Evolutionary conservation across 2,888 invertebrate genomes (phyloP), one percentile per base, ranked within the genome.

Genomic region (Argyresthia goedartella): DNA sequence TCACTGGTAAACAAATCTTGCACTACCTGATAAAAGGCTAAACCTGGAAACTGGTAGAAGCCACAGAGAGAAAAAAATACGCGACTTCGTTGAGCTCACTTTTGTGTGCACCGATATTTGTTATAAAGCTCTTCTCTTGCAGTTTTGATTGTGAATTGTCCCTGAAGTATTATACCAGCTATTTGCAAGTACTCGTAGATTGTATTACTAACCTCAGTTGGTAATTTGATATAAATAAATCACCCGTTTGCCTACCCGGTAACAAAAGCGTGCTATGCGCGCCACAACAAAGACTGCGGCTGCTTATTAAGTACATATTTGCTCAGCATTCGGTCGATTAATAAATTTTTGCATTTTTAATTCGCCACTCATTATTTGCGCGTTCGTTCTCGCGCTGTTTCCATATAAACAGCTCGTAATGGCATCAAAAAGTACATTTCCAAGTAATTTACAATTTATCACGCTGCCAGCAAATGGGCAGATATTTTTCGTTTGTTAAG

Each of bases 311-410:
- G 73, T 66, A 77, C 76, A 84, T 76, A 81, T 84, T 82, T 79
- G 73, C 68, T 53, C 69, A 65, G 65, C 74, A 65, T 25, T 25
- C 78, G 75, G 75, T 62, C 74, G 81, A 84, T 86, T 84, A 85
- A 85, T 86, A 81, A 84, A 82, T 81, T 84, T 84, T 77, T 85
- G 85, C 80, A 86, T 84, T 84, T 84, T 84, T 85, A 84, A 86
- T 85, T 75, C 71, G 61, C 65, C 73, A 68, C 82, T 84, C 82
- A 84, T 85, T 85, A 85, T 82, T 84, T 79, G 80, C 69, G 73
- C 57, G 77, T 76, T 76, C 73, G 73, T 75, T 78, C 34, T 71
- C 66, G 25, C 72, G 73, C 68, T 25, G 71, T 79, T 74, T 76
- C 77, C 69, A 69, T 81, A 80, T 73, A 80, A 77, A 69, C 71